These are phyloP conservation scores for Istiophorus platypterus DNA, from an alignment of 2,113 vertebrate genomes.

Conservation along the genomic window DNA sequence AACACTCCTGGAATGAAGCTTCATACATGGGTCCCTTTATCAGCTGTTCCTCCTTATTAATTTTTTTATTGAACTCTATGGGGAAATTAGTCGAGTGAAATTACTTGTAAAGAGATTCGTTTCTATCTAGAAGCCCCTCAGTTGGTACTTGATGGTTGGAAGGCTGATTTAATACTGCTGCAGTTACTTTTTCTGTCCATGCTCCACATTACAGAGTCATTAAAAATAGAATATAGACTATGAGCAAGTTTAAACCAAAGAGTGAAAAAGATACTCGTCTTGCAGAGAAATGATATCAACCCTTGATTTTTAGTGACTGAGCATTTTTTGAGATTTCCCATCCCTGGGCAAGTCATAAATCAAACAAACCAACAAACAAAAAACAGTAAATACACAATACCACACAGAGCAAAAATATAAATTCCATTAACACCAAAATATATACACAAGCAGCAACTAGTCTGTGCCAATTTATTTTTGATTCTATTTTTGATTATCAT, in stretches of 20 bases:
- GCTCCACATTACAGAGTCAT: slow-evolving; percentile 23
- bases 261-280: background rate
- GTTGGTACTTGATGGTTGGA: slow-evolving; percentile 56
- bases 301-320: slow-evolving; percentile 10
- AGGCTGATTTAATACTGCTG: slow-evolving; percentile 54
- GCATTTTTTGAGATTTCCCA: background rate
- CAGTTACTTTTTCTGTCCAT: slow-evolving; percentile 37
- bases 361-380: background rate
- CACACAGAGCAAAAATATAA: background rate
- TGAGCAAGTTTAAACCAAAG: slow-evolving; percentile 1
- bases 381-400: background rate
- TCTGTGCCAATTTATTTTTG: background rate
- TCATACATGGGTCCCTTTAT: slow-evolving; percentile 73
- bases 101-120: slow-evolving; percentile 74
- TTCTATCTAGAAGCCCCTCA: slow-evolving; percentile 55
- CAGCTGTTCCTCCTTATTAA: slow-evolving; percentile 74
- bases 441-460: background rate
- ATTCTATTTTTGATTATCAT: background rate
- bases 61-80: slow-evolving; percentile 76
- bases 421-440: background rate
- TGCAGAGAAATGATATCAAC: background rate
- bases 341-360: background rate
- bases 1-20: slow-evolving; percentile 54
- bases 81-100: slow-evolving; percentile 78
- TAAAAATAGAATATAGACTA: slow-evolving; percentile 4